phyloP scores from a whole-genome alignment of 2,888 invertebrate genomes.

The Drosophila setosimentum region DNA sequence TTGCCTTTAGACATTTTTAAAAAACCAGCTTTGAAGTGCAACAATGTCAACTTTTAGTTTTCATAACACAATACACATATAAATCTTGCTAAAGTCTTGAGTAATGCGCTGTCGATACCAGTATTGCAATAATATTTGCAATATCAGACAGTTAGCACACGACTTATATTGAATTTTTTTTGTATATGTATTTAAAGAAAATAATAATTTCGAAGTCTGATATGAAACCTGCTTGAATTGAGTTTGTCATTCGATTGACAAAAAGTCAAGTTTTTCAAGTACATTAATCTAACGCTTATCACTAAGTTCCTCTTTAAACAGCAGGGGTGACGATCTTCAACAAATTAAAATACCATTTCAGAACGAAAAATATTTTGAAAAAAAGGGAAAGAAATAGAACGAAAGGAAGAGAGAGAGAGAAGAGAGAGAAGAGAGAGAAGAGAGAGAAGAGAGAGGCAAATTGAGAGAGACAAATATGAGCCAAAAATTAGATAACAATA shows the following conservation, averaged over 20 bases:
- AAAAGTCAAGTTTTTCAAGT: neutral
- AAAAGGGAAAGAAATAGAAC: neutral
- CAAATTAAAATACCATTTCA: neutral
- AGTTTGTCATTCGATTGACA: neutral
- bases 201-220: neutral
- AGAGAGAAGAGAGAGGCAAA: neutral
- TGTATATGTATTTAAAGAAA: neutral
- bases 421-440: neutral
- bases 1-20: neutral
- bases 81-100: neutral
- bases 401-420: neutral
- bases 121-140: slow-evolving; percentile 13
- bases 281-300: slow-evolving; percentile 12
- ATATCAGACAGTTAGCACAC: slow-evolving; percentile 10
- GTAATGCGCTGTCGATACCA: slow-evolving; percentile 12
- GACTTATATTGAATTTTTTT: neutral
- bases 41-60: neutral
- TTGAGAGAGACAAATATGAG: neutral
- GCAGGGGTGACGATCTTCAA: neutral
- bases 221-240: neutral
- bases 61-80: neutral
- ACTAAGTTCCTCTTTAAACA: neutral
- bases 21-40: slow-evolving; percentile 9
- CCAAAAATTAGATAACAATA: neutral
- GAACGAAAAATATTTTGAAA: neutral